A percentile compares a stretch with the other conserved stretches of the same genome.
Conservation (phyloP, 2,888 invertebrate genomes). For the Ceramica pisi region DNA sequence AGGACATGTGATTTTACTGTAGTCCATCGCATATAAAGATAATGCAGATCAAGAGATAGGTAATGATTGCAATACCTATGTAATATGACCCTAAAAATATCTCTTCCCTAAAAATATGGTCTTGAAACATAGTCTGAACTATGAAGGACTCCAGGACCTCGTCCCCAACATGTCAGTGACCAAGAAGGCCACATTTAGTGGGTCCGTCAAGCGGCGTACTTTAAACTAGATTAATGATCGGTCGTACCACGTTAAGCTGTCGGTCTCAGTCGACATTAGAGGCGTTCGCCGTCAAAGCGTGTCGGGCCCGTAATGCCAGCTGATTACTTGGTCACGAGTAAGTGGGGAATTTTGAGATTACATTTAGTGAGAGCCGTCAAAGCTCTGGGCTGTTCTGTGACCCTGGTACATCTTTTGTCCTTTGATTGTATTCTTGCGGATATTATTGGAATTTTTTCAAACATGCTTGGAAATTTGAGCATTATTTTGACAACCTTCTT, state of each 20-base stretch:
- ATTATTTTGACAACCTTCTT: too few relatives aligned
- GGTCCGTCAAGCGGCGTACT: constrained; percentile 54
- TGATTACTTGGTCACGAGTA: constrained; percentile 62
- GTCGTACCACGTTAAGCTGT: constrained; percentile 63
- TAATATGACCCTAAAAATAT: background rate
- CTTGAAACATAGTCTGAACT: constrained; percentile 9
- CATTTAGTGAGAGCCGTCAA: constrained; percentile 51
- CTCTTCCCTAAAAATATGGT: background rate
- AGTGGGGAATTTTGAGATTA: constrained; percentile 59
- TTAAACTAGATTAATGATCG: constrained; percentile 68
- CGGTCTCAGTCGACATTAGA: constrained; percentile 63
- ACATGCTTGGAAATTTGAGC: too few relatives aligned
- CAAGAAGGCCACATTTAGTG: constrained; percentile 57
- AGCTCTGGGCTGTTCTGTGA: constrained; percentile 26
- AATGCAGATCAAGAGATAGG: background rate
- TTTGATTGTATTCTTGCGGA: background rate
- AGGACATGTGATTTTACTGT: background rate
- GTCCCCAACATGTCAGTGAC: constrained; percentile 30
- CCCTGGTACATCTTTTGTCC: constrained; percentile 31
- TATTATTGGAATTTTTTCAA: too few relatives aligned
- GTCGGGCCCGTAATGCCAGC: constrained; percentile 53
- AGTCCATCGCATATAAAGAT: background rate
- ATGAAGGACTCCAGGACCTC: constrained; percentile 15
- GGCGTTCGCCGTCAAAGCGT: constrained; percentile 60
- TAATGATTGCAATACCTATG: background rate